Percentiles rank a stretch among this genome's conserved stretches.
Conservation (phyloP, 2,797 vertebrate genomes). For the Eupleurogrammus muticus region DNA sequence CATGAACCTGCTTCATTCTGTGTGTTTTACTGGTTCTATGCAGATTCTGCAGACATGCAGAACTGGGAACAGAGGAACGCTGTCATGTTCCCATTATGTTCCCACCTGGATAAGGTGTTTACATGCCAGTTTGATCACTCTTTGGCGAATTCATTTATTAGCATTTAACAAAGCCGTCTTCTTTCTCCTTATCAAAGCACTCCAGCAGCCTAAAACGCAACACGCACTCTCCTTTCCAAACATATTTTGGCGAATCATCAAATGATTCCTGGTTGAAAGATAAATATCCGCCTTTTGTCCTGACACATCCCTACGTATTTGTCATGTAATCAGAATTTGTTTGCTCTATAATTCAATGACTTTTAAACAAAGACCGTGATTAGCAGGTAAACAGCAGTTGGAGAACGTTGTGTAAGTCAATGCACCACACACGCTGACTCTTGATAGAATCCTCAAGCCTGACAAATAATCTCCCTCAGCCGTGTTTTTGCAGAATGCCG, state of each 20-base stretch:
- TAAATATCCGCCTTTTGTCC: background rate
- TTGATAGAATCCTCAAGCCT: conserved; percentile 62
- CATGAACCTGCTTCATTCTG: too few species aligned
- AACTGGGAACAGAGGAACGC: too few species aligned
- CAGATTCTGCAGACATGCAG: too few species aligned
- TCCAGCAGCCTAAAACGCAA: background rate
- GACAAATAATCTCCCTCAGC: conserved; percentile 67
- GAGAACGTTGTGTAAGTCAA: conserved; percentile 29
- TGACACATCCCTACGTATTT: conserved; percentile 12
- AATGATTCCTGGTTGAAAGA: background rate
- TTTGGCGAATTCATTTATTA: background rate
- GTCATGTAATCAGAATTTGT: conserved; percentile 22
- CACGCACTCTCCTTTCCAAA: background rate
- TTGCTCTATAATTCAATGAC: conserved; percentile 17
- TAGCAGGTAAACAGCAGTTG: conserved; percentile 33
- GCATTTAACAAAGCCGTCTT: background rate
- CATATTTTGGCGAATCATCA: background rate
- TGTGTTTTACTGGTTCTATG: too few species aligned
- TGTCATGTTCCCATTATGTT: too few species aligned
- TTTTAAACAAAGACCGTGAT: conserved; percentile 33
- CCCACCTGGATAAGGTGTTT: too few species aligned
- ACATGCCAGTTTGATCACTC: too few species aligned
- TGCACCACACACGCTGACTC: conserved; percentile 46
- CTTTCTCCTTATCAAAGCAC: background rate
- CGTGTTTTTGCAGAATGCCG: conserved; percentile 72